Evolutionary conservation across 2,797 vertebrate species (phyloP), one percentile per base, ranked within the genome.

Genomic region (Oreochromis grahami): DNA sequence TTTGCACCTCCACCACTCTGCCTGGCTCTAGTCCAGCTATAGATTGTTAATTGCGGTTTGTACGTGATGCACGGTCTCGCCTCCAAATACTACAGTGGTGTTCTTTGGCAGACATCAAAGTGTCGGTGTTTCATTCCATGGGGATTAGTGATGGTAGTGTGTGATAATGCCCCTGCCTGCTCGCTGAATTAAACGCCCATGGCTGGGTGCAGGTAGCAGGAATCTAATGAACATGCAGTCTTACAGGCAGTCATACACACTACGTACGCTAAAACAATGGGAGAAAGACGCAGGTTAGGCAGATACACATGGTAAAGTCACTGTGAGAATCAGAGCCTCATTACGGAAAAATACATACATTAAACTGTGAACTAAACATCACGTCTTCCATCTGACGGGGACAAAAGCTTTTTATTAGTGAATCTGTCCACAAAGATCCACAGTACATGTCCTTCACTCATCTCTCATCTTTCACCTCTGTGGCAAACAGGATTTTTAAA

Each of bases 81-180:
- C 88, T 95, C 84, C 89, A 86, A 91, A 94, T 90, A 88, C 93
- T 86, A 87, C 78, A 86, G 86, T 84, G 55, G 70, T 80, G 88
- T 91, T 95, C 91, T 94, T 88, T 92, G 89, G 86, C 93, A 88
- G 90, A 95, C 95, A 93, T 95, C 94, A 95, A 96, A 94, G 95
- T 94, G 91, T 89, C 83, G 77, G 86, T 53, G 88, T 91, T 93
- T 93, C 89, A 94, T 93, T 96, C 95, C 93, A 88, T 5, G 82
- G 93, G 93, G 93, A 95, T 95, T 95, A 95, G 91, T 91, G 94
- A 94, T 94, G 91, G 74, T 90, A 63, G 80, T 90, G 87, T 93
- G 93, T 90, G 92, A 94, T 94, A 93, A 94, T 87, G 86, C 91
- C 90, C 87, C 86, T 80, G 85, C 85, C 85, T 87, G 86, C 88